Base-by-base conservation (phyloP, 2,113 vertebrate genomes). In the Halcyon senegalensis region DNA sequence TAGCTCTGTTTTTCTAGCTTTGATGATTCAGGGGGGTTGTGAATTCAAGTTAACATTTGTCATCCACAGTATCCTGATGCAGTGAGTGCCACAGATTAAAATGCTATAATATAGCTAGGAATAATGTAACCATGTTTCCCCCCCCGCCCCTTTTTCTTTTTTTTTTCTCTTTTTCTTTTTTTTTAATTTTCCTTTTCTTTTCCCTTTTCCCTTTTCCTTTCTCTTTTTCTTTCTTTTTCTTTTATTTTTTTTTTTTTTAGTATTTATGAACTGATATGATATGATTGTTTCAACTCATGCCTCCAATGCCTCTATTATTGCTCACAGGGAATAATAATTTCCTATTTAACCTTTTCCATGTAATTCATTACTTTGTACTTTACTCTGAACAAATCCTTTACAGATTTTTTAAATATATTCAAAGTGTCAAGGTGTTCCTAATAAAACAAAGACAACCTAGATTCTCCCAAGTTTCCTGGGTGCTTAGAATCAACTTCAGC, bases 171-270 rank as follows among this genome's bases (percentile, higher is more conserved):
- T n/a, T 28, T 6, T 21, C 7, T 15, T 5, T 60, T 16, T 6
- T 15, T 5, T 24, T 19, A 3, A 6, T 8, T 19, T 7, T 19
- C 17, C 27, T 28, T 4, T 4, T 48, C 35, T 16, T 48, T 17
- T 5, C 8, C 9, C 13, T 35, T 28, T 10, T 4, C 5, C 1
- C 10, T 8, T 10, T 9, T 1, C 10, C 7, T 10, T 9, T 1
- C 2, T 8, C 13, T 12, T 8, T 2, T 1, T 4, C 12, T 8
- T 2, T 1, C 4, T 43, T 15, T 9, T 11, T 2, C 7, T 50
- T 10, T 2, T 5, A 1, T 12, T 17, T 1, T 1, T 2, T 5
- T 1, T 12, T 17, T 1, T 1, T 2, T 30, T 35, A 33, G 15
- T 44, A n/a, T 63, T 62, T 74, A n/a, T 68, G 7, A 48, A 43